phyloP scores from a whole-genome alignment of 2,113 vertebrate genomes.

The Melanostigma gelatinosum region DNA sequence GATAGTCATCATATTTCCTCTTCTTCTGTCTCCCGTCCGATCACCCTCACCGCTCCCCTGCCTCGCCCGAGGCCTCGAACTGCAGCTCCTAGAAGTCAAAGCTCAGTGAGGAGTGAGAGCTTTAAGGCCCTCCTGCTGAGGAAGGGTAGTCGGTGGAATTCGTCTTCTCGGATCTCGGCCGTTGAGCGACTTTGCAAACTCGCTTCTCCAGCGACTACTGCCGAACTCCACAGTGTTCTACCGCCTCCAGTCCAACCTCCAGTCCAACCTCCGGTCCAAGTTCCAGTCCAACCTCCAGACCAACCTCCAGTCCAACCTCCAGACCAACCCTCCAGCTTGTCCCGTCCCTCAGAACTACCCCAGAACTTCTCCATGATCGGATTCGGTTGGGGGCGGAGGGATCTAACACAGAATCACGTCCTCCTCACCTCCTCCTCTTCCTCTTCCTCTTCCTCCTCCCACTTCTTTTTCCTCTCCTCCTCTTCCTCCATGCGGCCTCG shows the following conservation, averaged over 20 bases:
- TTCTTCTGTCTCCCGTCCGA: conserved; percentile 80
- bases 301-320: too few relatives aligned
- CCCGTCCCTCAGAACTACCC: too few relatives aligned
- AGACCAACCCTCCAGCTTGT: too few relatives aligned
- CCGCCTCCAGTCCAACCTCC: not conserved
- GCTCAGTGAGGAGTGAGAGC: conserved; percentile 87
- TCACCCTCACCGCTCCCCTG: conserved; percentile 78
- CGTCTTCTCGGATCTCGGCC: conserved; percentile 89
- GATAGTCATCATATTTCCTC: conserved; percentile 63
- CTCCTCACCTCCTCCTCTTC: conserved; percentile 83
- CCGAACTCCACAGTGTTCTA: conserved; percentile 77
- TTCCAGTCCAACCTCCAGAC: too few relatives aligned
- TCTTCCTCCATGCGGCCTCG: conserved; percentile 73
- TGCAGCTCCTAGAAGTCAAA: conserved; percentile 72
- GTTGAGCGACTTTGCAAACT: conserved; percentile 87
- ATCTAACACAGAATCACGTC: conserved; percentile 32
- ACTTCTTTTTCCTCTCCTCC: conserved; percentile 21
- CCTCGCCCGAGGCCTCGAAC: conserved; percentile 78
- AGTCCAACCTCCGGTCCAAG: too few relatives aligned
- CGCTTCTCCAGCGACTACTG: conserved; percentile 33
- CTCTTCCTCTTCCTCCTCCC: conserved; percentile 45
- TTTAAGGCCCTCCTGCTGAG: conserved; percentile 94
- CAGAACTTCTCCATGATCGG: conserved; percentile 27
- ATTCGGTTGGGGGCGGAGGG: conserved; percentile 11
- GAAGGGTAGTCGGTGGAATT: conserved; percentile 88